Evolutionary conservation across 2,113 vertebrate genomes (phyloP), one percentile per base, ranked within the genome.

Genomic region (Anarrhichthys ocellatus): DNA sequence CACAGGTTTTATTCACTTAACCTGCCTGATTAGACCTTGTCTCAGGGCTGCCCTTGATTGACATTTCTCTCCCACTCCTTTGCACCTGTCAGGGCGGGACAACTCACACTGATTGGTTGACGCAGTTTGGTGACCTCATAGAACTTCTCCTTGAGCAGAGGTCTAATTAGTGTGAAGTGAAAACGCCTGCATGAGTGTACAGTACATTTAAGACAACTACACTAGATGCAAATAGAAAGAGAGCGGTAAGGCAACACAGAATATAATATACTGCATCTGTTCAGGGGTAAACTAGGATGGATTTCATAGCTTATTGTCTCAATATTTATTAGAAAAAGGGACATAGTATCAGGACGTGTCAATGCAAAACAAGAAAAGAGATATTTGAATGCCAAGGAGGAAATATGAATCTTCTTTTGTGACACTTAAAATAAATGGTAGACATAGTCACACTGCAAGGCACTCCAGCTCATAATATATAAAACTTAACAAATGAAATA

Each of bases 121-220:
- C 27, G 42, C 24, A 15, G 65, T 50, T 50, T 20, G 24, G 38
- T 11, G 27, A 17, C 6, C 10, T 69, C 3, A 6, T 3, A 44
- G 1, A 74, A 52, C 7, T 18, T 64, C 18, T 42, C 13, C 24
- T 8, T 54, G 18, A 71, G 42, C 40, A 9, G 32, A 36, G 15
- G 11, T 73, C 15, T 42, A 36, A 34, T 80, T 56, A 65, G 9
- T 4, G 0, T 46, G 2, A 65, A 58, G 36, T 66, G 14, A 4
- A 46, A 48, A 24, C 48, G 36, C 29, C 32, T 77, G 62, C 58
- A 58, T 78, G 74, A 59, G 58, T 40, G 58, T 14, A 22, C 3
- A 15, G 20, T 4, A 1, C 20, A 3, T 29, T 36, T 14, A 36
- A 44, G 17, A 71, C 22, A 63, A 34, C 8, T 11, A 1, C 8